A percentile compares a stretch with the other conserved stretches of the same genome.
phyloP scores from a whole-genome alignment of 2,888 invertebrate species.

The Abscondita cerata region DNA sequence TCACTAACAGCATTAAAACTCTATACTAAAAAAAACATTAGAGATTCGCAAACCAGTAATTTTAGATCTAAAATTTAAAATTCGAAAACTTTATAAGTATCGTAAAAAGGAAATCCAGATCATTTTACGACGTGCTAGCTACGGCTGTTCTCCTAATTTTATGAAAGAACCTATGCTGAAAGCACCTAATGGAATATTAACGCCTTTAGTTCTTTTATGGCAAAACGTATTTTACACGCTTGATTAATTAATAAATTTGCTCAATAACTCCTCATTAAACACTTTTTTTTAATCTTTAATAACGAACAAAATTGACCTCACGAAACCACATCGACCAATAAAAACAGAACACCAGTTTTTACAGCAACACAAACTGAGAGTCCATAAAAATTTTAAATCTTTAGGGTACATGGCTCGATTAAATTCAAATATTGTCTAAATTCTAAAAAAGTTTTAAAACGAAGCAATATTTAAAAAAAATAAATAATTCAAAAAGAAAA shows the following conservation, averaged over 20 bases:
- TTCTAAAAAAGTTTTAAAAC: too few species aligned
- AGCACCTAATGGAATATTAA: conserved; percentile 35
- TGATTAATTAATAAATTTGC: conserved; percentile 25
- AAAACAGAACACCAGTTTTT: too few species aligned
- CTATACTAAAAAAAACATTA: conserved; percentile 25
- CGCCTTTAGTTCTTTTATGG: conserved; percentile 27
- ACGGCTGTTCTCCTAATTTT: conserved; percentile 35
- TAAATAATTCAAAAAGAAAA: too few species aligned
- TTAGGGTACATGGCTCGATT: too few species aligned
- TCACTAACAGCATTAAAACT: conserved; percentile 30
- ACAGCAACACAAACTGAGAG: too few species aligned
- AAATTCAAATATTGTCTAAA: too few species aligned
- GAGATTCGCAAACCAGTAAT: conserved; percentile 31
- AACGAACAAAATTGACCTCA: too few species aligned
- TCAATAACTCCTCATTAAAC: too few species aligned
- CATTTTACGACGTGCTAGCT: conserved; percentile 36
- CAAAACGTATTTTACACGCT: conserved; percentile 13
- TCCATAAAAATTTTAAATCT: too few species aligned
- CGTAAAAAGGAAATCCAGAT: conserved; percentile 36
- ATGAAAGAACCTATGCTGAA: conserved; percentile 33
- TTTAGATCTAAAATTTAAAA: conserved; percentile 34
- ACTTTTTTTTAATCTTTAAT: too few species aligned
- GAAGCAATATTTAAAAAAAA: too few species aligned
- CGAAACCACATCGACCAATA: too few species aligned
- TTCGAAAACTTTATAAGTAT: conserved; percentile 36